Conservation (phyloP, 2,113 vertebrate genomes). For the Gopherus flavomarginatus region DNA sequence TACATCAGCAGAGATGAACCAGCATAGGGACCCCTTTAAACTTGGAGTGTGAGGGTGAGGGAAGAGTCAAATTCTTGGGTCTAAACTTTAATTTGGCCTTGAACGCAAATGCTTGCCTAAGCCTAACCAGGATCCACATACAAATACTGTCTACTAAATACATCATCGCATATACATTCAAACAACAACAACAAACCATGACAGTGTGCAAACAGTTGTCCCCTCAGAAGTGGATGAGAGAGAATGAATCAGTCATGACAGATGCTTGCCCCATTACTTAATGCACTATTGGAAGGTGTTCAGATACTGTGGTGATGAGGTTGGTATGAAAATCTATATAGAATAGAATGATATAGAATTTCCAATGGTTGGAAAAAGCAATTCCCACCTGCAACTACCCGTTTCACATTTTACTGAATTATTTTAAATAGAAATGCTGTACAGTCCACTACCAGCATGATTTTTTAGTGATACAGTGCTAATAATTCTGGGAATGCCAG, state of each 20-base stretch:
- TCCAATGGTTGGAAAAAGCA: background rate
- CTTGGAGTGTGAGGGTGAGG: background rate
- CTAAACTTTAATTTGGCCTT: background rate
- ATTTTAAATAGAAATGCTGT: too few species aligned
- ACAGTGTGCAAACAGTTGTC: background rate
- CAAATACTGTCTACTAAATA: background rate
- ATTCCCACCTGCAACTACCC: background rate
- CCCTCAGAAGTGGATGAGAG: background rate
- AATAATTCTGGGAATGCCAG: background rate
- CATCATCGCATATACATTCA: background rate
- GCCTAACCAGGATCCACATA: background rate
- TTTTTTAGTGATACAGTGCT: too few species aligned
- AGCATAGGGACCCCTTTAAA: background rate
- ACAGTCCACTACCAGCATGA: too few species aligned
- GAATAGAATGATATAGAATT: background rate
- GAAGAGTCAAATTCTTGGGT: background rate
- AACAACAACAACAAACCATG: background rate
- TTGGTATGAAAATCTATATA: background rate
- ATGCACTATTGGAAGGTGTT: background rate
- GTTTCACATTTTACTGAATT: background rate
- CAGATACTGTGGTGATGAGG: background rate
- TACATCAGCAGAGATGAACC: background rate
- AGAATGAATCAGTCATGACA: background rate
- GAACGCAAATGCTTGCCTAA: constrained; percentile 15
- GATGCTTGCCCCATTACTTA: background rate